phyloP scores from a whole-genome alignment of 2,113 vertebrate genomes.

The Prietella phreatophila region DNA sequence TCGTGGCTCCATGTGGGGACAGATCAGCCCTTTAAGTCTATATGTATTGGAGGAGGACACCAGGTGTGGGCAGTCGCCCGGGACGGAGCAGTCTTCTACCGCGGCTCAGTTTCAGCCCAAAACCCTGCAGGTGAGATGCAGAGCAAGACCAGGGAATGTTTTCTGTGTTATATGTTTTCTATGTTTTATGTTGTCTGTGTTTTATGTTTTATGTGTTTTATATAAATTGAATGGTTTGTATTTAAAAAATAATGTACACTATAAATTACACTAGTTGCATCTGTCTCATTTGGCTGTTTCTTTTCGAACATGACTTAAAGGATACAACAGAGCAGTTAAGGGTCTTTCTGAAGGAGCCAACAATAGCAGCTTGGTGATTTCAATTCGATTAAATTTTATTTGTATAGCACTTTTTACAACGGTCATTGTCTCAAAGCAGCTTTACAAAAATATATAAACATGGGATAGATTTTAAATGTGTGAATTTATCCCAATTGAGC shows the following conservation, averaged over 20 bases:
- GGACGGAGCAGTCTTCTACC: conserved; percentile 91
- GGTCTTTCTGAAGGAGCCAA: not conserved
- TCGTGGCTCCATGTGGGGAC: conserved; percentile 97
- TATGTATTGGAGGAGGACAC: conserved; percentile 86
- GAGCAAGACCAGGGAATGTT: not conserved
- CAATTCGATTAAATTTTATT: too few relatives aligned
- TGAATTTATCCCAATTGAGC: too few relatives aligned
- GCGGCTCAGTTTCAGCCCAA: conserved; percentile 85
- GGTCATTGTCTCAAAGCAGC: too few relatives aligned
- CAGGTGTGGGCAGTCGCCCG: conserved; percentile 95
- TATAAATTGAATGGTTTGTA: not conserved
- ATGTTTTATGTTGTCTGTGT: not conserved
- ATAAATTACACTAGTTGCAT: not conserved
- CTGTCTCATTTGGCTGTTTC: not conserved
- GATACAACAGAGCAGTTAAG: not conserved
- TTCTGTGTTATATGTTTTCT: not conserved
- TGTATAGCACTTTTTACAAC: too few relatives aligned
- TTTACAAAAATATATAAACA: too few relatives aligned
- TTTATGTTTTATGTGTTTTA: too few relatives aligned
- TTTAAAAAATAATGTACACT: not conserved
- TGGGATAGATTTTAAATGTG: too few relatives aligned
- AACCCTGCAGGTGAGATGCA: conserved; percentile 83
- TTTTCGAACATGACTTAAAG: not conserved
- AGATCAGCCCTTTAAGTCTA: conserved; percentile 90
- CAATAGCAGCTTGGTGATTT: not conserved